Conservation (phyloP, 2,113 vertebrate species). For the Indicator indicator region DNA sequence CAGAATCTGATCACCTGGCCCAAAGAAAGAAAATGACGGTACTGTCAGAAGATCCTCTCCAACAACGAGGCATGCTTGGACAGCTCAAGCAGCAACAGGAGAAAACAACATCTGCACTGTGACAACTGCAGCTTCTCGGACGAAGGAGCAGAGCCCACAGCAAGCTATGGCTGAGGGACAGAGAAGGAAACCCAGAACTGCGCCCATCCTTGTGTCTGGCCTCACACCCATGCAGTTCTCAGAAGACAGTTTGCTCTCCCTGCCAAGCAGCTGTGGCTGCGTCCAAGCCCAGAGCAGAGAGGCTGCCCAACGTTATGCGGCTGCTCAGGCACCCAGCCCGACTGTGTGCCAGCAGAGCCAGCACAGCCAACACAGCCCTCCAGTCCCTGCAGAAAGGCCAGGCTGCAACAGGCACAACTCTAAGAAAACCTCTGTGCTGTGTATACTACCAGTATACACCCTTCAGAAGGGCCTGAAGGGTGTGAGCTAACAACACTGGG, state of each 20-base stretch:
- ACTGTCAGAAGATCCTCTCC: not conserved
- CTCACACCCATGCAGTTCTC: constrained; percentile 22
- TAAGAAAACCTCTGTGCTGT: not conserved
- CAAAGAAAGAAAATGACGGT: not conserved
- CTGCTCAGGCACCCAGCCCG: not conserved
- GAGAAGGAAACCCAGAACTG: not conserved
- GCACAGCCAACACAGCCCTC: not conserved
- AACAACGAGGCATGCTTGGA: not conserved
- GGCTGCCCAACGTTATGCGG: not conserved
- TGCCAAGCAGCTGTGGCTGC: constrained; percentile 18
- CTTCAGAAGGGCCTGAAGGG: not conserved
- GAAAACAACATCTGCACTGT: not conserved
- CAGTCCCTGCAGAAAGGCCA: not conserved
- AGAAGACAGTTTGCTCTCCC: constrained; percentile 26
- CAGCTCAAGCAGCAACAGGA: not conserved
- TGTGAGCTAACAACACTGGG: fast-evolving
- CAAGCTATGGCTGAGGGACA: not conserved
- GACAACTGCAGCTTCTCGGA: not conserved
- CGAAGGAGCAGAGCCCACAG: not conserved
- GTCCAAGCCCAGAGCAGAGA: not conserved
- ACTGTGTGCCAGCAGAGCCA: not conserved
- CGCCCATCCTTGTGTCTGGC: not conserved
- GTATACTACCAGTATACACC: not conserved
- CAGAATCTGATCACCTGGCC: not conserved
- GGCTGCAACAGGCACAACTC: not conserved